Conservation (phyloP, 1,140 invertebrate genomes). For the Leptoteleia sp. region DNA sequence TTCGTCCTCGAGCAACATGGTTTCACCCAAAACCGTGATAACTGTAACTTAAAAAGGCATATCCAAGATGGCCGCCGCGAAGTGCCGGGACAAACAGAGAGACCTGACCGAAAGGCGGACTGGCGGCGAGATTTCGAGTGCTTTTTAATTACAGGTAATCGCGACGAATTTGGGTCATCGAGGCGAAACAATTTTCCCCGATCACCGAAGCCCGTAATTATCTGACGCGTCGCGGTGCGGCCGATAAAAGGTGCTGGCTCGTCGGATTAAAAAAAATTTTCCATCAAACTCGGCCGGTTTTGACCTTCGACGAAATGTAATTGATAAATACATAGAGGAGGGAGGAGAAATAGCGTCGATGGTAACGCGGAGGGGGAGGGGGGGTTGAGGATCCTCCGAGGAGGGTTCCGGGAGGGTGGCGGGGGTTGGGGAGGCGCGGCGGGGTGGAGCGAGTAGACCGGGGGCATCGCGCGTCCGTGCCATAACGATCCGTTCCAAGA, state of each 20-base stretch:
- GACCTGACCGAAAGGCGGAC: too few species aligned
- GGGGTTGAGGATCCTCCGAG: slow-evolving; percentile 43
- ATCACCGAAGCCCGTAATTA: slow-evolving; percentile 1
- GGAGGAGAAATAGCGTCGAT: slow-evolving; percentile 31
- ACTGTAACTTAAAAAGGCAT: too few species aligned
- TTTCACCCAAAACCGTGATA: too few species aligned
- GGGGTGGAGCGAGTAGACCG: not conserved
- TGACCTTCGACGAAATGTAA: slow-evolving; percentile 37
- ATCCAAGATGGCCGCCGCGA: too few species aligned
- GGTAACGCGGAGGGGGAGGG: too few species aligned
- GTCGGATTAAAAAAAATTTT: slow-evolving; percentile 14
- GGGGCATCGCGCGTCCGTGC: slow-evolving; percentile 40
- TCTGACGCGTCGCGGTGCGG: not conserved
- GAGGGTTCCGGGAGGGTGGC: slow-evolving; percentile 9
- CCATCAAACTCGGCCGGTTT: slow-evolving; percentile 1
- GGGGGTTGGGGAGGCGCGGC: slow-evolving; percentile 39
- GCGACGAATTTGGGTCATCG: slow-evolving; percentile 3
- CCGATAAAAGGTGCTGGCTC: not conserved
- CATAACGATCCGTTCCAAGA: slow-evolving; percentile 69
- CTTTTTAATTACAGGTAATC: not conserved
- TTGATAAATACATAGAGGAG: slow-evolving; percentile 41
- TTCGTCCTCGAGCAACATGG: too few species aligned
- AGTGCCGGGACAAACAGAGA: too few species aligned
- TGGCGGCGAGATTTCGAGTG: too few species aligned
- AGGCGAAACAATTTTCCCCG: not conserved